These are phyloP conservation scores for Sarcoramphus papa DNA, from an alignment of 2,797 vertebrate genomes.

Conservation along the genomic window DNA sequence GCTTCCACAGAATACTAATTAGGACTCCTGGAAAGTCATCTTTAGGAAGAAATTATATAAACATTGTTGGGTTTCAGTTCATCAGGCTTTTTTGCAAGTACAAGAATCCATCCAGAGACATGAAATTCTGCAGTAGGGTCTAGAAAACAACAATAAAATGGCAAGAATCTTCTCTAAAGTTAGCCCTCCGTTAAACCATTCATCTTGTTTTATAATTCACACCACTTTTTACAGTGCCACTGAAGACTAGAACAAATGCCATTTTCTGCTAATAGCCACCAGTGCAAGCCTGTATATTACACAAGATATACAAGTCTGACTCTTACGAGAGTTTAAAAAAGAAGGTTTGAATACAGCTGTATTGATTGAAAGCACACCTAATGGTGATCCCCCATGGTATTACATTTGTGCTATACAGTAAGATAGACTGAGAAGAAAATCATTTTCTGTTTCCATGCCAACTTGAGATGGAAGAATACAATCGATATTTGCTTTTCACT, in stretches of 20 bases:
- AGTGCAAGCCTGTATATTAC: neutral
- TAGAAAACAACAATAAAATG: neutral
- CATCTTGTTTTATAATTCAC: neutral
- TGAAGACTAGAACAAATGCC: neutral
- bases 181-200: neutral
- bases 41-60: neutral
- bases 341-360: neutral
- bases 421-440: neutral
- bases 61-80: neutral
- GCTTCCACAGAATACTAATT: neutral
- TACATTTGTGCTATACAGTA: neutral
- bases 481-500: neutral
- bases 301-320: neutral
- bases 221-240: neutral
- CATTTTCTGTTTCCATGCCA: neutral
- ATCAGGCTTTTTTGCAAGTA: neutral
- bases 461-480: neutral
- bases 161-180: neutral
- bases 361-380: neutral
- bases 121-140: neutral
- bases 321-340: neutral
- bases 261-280: neutral
- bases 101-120: neutral
- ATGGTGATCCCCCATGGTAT: neutral
- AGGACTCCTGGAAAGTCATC: neutral